A percentile compares a stretch with the other conserved stretches of the same genome.
Evolutionary conservation across 1,140 invertebrate genomes (phyloP).

Genomic region (Sycobia sp.): DNA sequence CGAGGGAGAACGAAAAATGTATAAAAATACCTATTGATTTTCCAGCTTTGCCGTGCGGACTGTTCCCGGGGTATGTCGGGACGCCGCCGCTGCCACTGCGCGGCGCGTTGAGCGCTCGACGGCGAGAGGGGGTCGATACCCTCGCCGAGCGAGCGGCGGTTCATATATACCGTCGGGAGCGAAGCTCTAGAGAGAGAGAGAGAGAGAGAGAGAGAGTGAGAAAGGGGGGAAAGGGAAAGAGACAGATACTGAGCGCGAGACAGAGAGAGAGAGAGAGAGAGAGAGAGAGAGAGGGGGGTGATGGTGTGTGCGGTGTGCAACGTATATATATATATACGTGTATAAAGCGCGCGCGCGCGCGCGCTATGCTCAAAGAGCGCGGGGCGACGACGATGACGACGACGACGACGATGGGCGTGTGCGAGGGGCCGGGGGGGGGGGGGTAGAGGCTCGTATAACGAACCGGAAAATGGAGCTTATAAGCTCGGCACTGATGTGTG

Average conservation of each 20-base stretch:
- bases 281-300: too few species aligned
- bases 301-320: not conserved
- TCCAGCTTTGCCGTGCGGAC: conserved; percentile 18
- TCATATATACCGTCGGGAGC: not conserved
- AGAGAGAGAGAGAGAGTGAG: too few species aligned
- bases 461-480: not conserved
- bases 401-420: not conserved
- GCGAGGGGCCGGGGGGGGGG: not conserved
- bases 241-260: too few species aligned
- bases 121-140: conserved; percentile 24
- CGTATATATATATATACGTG: too few species aligned
- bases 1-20: not conserved
- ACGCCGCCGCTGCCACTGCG: too few species aligned
- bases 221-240: not conserved
- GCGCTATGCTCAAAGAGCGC: not conserved
- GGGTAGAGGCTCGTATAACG: not conserved
- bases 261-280: not conserved
- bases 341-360: not conserved
- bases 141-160: not conserved
- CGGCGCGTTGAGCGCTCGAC: too few species aligned
- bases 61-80: conserved; percentile 21
- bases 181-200: too few species aligned
- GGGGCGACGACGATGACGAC: not conserved
- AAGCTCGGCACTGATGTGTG: not conserved
- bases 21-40: conserved; percentile 28